Conservation (phyloP, 2,797 vertebrate genomes). For the Mus caroli region DNA sequence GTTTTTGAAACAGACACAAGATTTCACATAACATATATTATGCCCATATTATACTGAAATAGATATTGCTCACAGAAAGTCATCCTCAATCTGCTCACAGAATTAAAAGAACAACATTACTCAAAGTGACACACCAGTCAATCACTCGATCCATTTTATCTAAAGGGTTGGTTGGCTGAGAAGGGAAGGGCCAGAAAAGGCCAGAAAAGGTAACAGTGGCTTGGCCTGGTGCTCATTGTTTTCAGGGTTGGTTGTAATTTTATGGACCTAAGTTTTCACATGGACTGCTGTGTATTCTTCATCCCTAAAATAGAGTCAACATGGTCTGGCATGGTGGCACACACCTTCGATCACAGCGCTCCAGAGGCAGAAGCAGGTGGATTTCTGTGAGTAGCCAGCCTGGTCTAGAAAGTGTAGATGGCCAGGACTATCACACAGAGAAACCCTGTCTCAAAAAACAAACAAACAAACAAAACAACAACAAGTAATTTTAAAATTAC, state of each 20-base stretch:
- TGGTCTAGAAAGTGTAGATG: not conserved
- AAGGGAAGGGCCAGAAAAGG: not conserved
- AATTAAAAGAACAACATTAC: conserved; percentile 70
- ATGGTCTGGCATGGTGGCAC: not conserved
- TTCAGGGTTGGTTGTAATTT: conserved; percentile 45
- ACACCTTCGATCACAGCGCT: too few relatives aligned
- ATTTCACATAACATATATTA: not conserved
- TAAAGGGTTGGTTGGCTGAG: not conserved
- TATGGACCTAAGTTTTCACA: conserved; percentile 32
- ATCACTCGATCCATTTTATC: conserved; percentile 35
- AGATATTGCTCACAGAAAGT: conserved; percentile 63
- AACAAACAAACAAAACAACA: not conserved
- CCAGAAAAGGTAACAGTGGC: conserved; percentile 3
- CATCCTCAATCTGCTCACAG: conserved; percentile 53
- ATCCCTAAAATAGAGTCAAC: conserved; percentile 9
- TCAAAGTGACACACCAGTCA: conserved; percentile 5
- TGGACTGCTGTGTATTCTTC: not conserved
- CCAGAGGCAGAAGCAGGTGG: not conserved
- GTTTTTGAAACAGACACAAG: conserved; percentile 18
- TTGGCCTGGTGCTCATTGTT: not conserved
- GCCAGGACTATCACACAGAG: not conserved
- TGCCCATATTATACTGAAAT: not conserved
- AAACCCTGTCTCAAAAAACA: not conserved
- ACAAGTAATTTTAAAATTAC: conserved; percentile 12
- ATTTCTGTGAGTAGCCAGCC: not conserved